phyloP scores from a whole-genome alignment of 2,888 invertebrate genomes.

The Nymphalis c-album region DNA sequence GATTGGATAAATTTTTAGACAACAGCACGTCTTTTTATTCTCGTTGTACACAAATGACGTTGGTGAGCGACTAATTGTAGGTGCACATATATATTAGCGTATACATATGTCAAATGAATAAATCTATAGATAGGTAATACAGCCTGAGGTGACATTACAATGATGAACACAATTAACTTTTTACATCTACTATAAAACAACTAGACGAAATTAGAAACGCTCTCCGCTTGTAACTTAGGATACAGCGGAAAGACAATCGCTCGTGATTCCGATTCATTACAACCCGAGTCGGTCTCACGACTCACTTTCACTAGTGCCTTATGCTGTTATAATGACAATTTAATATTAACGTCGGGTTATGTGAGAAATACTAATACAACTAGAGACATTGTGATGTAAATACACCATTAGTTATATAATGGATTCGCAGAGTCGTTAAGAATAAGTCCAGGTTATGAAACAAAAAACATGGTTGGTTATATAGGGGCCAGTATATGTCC shows the following conservation, averaged over 20 bases:
- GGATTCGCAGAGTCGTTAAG: no score
- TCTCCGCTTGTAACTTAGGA: background rate
- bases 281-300: constrained; percentile 37
- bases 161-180: background rate
- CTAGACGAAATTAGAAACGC: background rate
- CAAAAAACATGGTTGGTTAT: no score
- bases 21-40: background rate
- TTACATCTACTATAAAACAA: background rate
- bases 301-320: constrained; percentile 38
- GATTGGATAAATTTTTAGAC: no score
- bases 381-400: constrained; percentile 8
- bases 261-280: constrained; percentile 36
- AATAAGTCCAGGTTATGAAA: no score
- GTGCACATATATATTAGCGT: background rate
- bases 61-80: background rate
- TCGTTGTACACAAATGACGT: background rate
- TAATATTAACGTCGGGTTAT: constrained; percentile 29
- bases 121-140: background rate
- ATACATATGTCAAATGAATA: background rate
- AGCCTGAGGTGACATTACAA: background rate
- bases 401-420: background rate
- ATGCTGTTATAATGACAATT: constrained; percentile 37
- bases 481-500: no score
- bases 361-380: constrained; percentile 24
- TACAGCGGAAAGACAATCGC: constrained; percentile 33